A percentile compares a stretch with the other conserved stretches of the same genome.
phyloP scores from a whole-genome alignment of 2,797 vertebrate genomes.

The Neopelma chrysocephalum region DNA sequence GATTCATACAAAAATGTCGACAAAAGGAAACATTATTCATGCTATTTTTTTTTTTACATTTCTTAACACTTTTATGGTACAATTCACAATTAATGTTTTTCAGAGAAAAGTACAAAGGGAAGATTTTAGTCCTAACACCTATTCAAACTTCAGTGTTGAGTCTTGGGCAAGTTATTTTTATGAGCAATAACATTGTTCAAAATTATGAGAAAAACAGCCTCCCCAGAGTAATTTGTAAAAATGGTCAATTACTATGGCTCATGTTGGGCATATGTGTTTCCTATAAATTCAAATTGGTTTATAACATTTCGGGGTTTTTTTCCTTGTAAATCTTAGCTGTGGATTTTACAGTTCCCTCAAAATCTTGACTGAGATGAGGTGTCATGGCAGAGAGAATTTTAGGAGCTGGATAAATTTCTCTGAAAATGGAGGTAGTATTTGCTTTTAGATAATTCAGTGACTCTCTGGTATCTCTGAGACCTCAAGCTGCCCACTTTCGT shows the following conservation, averaged over 20 bases:
- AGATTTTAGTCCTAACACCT: background rate
- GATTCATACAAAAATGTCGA: background rate
- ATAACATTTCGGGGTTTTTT: rapidly evolving
- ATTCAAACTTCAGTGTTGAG: background rate
- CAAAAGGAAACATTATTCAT: background rate
- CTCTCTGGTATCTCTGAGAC: background rate
- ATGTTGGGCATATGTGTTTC: background rate
- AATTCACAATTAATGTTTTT: background rate
- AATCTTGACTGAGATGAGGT: background rate
- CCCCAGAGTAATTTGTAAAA: background rate
- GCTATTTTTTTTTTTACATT: background rate
- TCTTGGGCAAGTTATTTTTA: rapidly evolving
- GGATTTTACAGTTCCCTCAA: background rate
- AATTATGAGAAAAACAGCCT: background rate
- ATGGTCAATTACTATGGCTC: background rate
- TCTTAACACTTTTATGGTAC: background rate
- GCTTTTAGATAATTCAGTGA: background rate
- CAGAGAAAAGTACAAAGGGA: background rate
- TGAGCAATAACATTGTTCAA: background rate
- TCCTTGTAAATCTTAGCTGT: background rate
- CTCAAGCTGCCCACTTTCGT: background rate
- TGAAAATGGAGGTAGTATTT: background rate
- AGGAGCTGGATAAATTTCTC: background rate
- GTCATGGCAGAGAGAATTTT: background rate
- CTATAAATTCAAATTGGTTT: background rate